phyloP scores from a whole-genome alignment of 2,113 vertebrate species.

The Mixornis gularis region DNA sequence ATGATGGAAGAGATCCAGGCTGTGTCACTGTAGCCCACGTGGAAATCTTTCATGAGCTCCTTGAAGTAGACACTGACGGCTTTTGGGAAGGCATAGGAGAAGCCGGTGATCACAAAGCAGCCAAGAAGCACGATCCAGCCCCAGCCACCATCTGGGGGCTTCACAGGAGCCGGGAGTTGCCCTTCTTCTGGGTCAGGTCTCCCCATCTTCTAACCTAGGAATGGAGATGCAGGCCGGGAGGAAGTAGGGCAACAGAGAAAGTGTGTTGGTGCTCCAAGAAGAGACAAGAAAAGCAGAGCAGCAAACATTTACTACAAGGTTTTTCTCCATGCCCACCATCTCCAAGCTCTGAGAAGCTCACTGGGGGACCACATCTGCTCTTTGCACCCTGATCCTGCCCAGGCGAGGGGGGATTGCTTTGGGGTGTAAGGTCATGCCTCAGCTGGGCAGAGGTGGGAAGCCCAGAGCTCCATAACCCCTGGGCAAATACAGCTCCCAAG shows the following conservation, averaged over 20 bases:
- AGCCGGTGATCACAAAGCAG: slow-evolving; percentile 77
- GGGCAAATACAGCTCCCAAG: neutral
- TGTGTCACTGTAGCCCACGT: slow-evolving; percentile 77
- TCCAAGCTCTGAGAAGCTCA: neutral
- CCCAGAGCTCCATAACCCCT: neutral
- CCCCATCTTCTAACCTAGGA: slow-evolving; percentile 55
- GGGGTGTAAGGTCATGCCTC: neutral
- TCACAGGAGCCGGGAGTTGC: slow-evolving; percentile 18
- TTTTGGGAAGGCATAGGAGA: slow-evolving; percentile 80
- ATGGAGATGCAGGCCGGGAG: neutral
- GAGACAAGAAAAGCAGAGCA: neutral
- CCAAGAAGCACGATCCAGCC: slow-evolving; percentile 72
- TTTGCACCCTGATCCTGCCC: neutral
- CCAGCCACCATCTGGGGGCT: slow-evolving; percentile 76
- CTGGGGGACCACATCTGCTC: neutral
- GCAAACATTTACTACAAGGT: neutral
- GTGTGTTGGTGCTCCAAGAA: neutral
- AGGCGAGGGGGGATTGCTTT: neutral
- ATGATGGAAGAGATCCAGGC: slow-evolving; percentile 82
- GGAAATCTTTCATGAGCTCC: slow-evolving; percentile 75
- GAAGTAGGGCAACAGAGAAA: neutral
- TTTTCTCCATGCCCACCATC: neutral
- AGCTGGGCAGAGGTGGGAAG: neutral
- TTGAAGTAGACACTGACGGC: slow-evolving; percentile 80
- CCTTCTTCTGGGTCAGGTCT: slow-evolving; percentile 39